phyloP scores from a whole-genome alignment of 2,888 invertebrate species.

The Lepidonotus clava region DNA sequence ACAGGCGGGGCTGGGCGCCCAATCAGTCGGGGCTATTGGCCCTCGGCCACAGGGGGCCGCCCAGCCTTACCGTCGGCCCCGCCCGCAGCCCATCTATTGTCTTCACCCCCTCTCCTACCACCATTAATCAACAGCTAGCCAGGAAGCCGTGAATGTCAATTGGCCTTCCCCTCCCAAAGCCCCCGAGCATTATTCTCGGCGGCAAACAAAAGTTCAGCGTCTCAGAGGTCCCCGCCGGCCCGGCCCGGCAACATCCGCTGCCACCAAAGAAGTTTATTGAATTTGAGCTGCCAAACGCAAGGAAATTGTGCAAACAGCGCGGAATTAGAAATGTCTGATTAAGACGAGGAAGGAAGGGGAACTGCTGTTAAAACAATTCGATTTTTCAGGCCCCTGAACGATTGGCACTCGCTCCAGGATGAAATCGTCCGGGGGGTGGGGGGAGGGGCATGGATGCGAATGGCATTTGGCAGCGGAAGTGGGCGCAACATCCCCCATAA shows the following conservation, averaged over 20 bases:
- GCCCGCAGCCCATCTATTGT: neutral
- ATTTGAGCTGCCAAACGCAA: slow-evolving; percentile 50
- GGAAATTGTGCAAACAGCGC: slow-evolving; percentile 53
- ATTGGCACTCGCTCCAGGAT: neutral
- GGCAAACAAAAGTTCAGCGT: slow-evolving; percentile 17
- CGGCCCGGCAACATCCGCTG: neutral
- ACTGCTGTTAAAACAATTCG: slow-evolving; percentile 44
- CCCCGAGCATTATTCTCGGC: neutral
- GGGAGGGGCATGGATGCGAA: neutral
- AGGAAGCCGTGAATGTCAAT: slow-evolving; percentile 49
- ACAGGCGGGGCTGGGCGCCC: too few species aligned
- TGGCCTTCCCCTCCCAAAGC: neutral
- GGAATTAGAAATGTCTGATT: slow-evolving; percentile 53
- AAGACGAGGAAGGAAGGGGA: slow-evolving; percentile 18
- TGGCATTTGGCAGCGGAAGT: neutral
- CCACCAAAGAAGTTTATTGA: slow-evolving; percentile 18
- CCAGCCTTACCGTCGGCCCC: neutral
- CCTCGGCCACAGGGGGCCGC: neutral
- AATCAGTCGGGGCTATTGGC: too few species aligned
- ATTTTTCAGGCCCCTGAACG: neutral
- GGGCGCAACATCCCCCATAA: neutral
- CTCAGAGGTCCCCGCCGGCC: neutral
- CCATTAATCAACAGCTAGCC: slow-evolving; percentile 35
- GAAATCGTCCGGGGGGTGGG: neutral
- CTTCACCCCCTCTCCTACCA: neutral